Conservation (phyloP, 2,797 vertebrate genomes). For the Coilia nasus region DNA sequence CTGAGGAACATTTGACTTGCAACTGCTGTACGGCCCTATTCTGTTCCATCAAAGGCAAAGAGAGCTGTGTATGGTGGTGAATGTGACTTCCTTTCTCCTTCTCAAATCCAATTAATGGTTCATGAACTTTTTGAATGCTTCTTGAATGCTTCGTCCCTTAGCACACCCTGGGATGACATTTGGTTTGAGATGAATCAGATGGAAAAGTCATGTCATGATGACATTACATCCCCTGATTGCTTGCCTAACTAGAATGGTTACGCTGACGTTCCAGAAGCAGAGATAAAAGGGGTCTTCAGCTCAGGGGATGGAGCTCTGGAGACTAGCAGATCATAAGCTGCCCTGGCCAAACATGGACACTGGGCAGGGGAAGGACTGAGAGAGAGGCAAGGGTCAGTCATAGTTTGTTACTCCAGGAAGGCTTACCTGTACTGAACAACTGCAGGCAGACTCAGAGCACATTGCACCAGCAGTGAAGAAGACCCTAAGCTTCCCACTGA, state of each 20-base stretch:
- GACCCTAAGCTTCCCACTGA: background rate
- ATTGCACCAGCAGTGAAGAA: too few species aligned
- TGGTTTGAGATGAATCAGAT: slow-evolving; percentile 5
- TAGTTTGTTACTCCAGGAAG: background rate
- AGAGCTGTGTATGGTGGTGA: slow-evolving; percentile 65
- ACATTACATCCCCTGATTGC: background rate
- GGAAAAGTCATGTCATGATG: background rate
- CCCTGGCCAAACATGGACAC: background rate
- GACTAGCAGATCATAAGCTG: too few species aligned
- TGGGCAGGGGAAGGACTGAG: background rate
- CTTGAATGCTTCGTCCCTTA: slow-evolving; percentile 20
- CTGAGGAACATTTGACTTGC: slow-evolving; percentile 66
- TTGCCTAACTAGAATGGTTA: slow-evolving; percentile 12
- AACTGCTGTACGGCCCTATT: slow-evolving; percentile 56
- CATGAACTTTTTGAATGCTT: too few species aligned
- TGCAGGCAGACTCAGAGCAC: background rate
- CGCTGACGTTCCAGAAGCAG: background rate
- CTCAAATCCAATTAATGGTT: too few species aligned
- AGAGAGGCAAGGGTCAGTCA: background rate
- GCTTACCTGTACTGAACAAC: background rate
- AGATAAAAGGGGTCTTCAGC: background rate
- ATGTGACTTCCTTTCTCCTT: background rate
- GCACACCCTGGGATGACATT: slow-evolving; percentile 23
- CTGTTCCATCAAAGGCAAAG: slow-evolving; percentile 57
- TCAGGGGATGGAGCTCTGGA: background rate